Conservation (phyloP, 2,113 vertebrate species). For the Prietella phreatophila region DNA sequence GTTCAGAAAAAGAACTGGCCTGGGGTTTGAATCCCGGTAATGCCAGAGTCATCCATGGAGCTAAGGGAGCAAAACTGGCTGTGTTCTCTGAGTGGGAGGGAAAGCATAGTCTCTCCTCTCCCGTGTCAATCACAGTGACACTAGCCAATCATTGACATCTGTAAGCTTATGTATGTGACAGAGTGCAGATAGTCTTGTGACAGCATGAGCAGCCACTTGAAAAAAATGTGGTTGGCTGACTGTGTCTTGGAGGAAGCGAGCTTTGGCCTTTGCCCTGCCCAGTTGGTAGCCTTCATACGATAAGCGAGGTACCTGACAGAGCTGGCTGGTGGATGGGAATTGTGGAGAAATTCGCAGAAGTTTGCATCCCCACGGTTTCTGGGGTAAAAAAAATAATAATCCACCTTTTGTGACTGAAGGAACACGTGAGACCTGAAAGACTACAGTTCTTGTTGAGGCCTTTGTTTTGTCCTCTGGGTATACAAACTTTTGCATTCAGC, state of each 20-base stretch:
- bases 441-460: neutral
- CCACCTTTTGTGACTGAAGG: neutral
- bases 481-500: neutral
- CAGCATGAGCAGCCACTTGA: neutral
- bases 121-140: neutral
- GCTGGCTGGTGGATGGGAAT: neutral
- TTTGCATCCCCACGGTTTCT: neutral
- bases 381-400: neutral
- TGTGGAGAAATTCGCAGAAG: neutral
- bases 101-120: neutral
- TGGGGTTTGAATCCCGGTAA: neutral
- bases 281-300: neutral
- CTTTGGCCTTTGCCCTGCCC: neutral
- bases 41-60: neutral
- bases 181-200: neutral
- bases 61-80: neutral
- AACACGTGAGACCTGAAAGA: neutral
- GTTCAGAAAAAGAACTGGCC: neutral
- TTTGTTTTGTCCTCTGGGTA: neutral
- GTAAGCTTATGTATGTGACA: neutral
- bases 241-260: neutral
- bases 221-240: neutral
- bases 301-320: too few relatives aligned
- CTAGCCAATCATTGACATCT: neutral
- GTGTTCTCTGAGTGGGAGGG: neutral